These are phyloP conservation scores for Eurystomus gularis DNA, from an alignment of 2,113 vertebrate genomes.

Conservation along the genomic window DNA sequence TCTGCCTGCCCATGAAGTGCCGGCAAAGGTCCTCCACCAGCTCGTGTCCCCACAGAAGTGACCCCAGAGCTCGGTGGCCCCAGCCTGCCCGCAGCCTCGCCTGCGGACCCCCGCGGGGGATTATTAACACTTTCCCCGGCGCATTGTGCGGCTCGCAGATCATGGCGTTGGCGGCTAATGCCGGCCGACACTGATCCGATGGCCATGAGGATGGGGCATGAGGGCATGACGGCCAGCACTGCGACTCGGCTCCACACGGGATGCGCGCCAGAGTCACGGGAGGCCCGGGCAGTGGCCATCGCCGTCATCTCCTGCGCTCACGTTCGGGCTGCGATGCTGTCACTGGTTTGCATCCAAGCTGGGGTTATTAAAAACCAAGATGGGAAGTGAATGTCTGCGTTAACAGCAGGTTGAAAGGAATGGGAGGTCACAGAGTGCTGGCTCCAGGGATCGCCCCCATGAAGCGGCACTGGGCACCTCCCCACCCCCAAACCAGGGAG, in stretches of 20 bases:
- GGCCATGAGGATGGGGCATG: neutral
- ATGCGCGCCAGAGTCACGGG: rapidly evolving
- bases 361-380: neutral
- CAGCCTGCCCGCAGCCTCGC: neutral
- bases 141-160: neutral
- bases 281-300: rapidly evolving
- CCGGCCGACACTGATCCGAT: neutral
- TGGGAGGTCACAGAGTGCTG: neutral
- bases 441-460: neutral
- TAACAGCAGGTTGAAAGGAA: neutral
- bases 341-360: rapidly evolving
- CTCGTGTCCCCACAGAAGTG: neutral
- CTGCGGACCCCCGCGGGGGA: neutral
- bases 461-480: neutral
- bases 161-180: neutral
- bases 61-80: neutral
- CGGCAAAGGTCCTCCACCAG: neutral
- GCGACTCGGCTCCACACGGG: rapidly evolving
- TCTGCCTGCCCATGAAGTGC: neutral
- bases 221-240: neutral
- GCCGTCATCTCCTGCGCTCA: rapidly evolving
- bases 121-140: neutral
- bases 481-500: neutral
- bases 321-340: rapidly evolving
- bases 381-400: neutral